Percentiles rank a stretch among this genome's conserved stretches.
These are phyloP conservation scores for Diabrotica undecimpunctata DNA, from an alignment of 1,140 invertebrate genomes.

Conservation along the genomic window DNA sequence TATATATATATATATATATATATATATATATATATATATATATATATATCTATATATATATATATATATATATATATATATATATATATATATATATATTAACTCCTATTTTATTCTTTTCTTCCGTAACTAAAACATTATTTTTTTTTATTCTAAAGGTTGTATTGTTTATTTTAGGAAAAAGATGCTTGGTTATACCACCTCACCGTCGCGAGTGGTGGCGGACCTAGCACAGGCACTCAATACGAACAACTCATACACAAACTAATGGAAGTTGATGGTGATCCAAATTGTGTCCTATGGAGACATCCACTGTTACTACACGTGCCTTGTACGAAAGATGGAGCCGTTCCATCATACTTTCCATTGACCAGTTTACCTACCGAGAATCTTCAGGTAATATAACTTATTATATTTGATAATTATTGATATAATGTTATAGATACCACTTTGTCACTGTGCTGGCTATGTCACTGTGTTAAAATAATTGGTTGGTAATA, in stretches of 20 bases:
- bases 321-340: conserved; percentile 55
- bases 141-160: too few relatives aligned
- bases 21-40: too few relatives aligned
- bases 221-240: conserved; percentile 83
- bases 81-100: too few relatives aligned
- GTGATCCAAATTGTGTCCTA: conserved; percentile 87
- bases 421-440: not conserved
- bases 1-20: too few relatives aligned
- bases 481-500: too few relatives aligned
- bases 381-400: conserved; percentile 43
- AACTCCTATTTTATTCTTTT: too few relatives aligned
- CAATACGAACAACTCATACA: conserved; percentile 93
- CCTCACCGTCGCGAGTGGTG: conserved; percentile 88
- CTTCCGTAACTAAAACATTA: too few relatives aligned
- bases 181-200: conserved; percentile 94
- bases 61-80: too few relatives aligned
- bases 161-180: conserved; percentile 49
- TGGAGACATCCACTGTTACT: conserved; percentile 90
- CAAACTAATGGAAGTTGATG: conserved; percentile 92
- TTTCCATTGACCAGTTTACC: conserved; percentile 45
- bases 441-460: too few relatives aligned
- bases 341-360: conserved; percentile 46
- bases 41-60: too few relatives aligned
- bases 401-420: conserved; percentile 1
- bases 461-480: too few relatives aligned